Evolutionary conservation across 2,888 invertebrate genomes (phyloP).

Genomic region (Drosophila pegasa): DNA sequence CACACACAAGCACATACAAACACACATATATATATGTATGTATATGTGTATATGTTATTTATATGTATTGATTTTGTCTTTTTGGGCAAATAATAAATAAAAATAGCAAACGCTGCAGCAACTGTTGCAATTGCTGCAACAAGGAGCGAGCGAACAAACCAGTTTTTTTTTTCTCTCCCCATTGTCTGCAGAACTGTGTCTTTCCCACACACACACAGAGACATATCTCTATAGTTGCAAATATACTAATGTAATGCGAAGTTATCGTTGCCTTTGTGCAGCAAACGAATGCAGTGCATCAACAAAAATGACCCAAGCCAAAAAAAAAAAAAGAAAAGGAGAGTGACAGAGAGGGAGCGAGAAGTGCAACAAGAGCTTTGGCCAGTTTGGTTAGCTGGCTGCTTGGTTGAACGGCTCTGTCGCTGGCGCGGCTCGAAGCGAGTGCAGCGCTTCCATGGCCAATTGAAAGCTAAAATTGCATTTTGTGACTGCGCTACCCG

Average conservation of each 20-base stretch:
- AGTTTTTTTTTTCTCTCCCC: constrained; percentile 46
- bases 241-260: constrained; percentile 77
- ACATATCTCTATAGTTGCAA: constrained; percentile 24
- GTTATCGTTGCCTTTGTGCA: constrained; percentile 76
- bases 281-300: constrained; percentile 75
- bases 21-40: constrained; percentile 12
- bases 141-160: constrained; percentile 65
- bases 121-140: constrained; percentile 73
- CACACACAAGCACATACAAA: constrained; percentile 11
- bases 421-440: constrained; percentile 24
- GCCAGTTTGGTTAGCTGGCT: constrained; percentile 36
- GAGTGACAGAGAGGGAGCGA: background rate
- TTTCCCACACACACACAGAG: constrained; percentile 64
- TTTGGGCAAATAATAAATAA: constrained; percentile 75
- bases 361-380: constrained; percentile 18
- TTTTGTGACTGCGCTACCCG: constrained; percentile 61
- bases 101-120: constrained; percentile 55
- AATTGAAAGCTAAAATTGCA: constrained; percentile 81
- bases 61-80: constrained; percentile 70
- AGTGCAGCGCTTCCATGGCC: constrained; percentile 59
- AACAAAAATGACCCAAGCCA: constrained; percentile 71
- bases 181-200: constrained; percentile 63
- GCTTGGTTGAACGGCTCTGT: constrained; percentile 12
- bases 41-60: constrained; percentile 52
- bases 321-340: constrained; percentile 13